These are phyloP conservation scores for Oasisia sp. DNA, from an alignment of 2,888 invertebrate genomes.

Conservation along the genomic window DNA sequence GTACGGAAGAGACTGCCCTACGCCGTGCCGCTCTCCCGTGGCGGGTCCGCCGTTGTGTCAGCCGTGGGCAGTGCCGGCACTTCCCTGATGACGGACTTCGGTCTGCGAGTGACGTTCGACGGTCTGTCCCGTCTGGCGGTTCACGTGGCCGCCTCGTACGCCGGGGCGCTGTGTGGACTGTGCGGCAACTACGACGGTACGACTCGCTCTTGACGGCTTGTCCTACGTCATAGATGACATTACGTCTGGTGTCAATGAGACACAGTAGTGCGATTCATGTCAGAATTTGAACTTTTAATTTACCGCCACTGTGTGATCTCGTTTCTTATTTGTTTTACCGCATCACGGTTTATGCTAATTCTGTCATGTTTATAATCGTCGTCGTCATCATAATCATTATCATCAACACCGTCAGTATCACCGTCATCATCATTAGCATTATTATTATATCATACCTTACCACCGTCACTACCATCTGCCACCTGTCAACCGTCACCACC, in stretches of 20 bases:
- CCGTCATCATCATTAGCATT: constrained; percentile 2
- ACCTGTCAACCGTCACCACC: not conserved
- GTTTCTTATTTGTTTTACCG: no score
- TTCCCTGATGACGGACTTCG: constrained; percentile 26
- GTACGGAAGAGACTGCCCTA: constrained; percentile 20
- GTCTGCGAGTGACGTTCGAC: constrained; percentile 25
- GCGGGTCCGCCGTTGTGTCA: not conserved
- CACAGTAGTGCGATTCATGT: no score
- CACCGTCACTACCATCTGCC: not conserved
- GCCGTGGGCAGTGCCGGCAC: not conserved
- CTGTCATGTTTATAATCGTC: not conserved
- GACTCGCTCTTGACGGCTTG: not conserved
- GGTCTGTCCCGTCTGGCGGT: constrained; percentile 20
- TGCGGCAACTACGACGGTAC: constrained; percentile 29
- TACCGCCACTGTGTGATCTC: no score
- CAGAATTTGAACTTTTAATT: no score
- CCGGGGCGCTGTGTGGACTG: constrained; percentile 24
- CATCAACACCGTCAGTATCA: constrained; percentile 13
- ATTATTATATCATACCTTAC: not conserved
- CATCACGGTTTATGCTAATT: no score
- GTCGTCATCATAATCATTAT: constrained; percentile 18
- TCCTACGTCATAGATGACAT: not conserved
- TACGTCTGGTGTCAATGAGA: not conserved
- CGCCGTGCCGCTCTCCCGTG: not conserved
- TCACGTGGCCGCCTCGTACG: not conserved